Evolutionary conservation across 2,888 invertebrate genomes (phyloP).

Genomic region (Heteropelma amictum): DNA sequence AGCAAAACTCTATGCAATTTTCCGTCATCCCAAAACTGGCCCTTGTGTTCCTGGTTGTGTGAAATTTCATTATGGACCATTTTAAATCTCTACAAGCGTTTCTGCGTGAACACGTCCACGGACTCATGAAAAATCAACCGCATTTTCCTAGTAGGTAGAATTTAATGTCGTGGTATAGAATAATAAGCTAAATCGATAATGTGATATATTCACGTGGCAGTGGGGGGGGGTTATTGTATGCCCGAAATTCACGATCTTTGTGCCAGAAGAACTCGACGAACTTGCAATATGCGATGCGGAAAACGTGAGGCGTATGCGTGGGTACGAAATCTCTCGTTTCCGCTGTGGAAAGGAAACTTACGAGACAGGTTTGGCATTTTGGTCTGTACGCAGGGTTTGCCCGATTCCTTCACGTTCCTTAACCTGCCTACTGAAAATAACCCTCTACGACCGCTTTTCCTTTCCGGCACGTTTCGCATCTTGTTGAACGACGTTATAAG

Average conservation of each 20-base stretch:
- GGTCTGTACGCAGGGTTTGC: constrained; percentile 15
- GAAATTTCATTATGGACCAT: too few species aligned
- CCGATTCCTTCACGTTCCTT: constrained; percentile 29
- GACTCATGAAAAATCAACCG: too few species aligned
- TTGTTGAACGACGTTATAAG: constrained; percentile 50
- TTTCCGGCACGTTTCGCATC: constrained; percentile 41
- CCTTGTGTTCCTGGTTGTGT: too few species aligned
- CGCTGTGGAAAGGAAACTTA: constrained; percentile 35
- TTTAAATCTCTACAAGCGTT: too few species aligned
- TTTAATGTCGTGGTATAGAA: too few species aligned
- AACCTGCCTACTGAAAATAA: constrained; percentile 3
- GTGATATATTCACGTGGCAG: not conserved
- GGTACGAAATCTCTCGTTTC: constrained; percentile 10
- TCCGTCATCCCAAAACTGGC: too few species aligned
- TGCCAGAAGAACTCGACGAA: constrained; percentile 18
- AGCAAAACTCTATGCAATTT: too few species aligned
- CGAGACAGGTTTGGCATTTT: constrained; percentile 34
- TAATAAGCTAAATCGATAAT: constrained; percentile 15
- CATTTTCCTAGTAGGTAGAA: too few species aligned
- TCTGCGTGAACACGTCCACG: too few species aligned
- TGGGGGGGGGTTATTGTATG: not conserved
- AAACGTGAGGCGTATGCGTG: constrained; percentile 43
- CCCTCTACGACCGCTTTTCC: constrained; percentile 9
- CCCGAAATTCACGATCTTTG: not conserved
- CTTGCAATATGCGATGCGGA: constrained; percentile 40